These are phyloP conservation scores for Distichodus sexfasciatus DNA, from an alignment of 2,797 vertebrate species.

Conservation along the genomic window DNA sequence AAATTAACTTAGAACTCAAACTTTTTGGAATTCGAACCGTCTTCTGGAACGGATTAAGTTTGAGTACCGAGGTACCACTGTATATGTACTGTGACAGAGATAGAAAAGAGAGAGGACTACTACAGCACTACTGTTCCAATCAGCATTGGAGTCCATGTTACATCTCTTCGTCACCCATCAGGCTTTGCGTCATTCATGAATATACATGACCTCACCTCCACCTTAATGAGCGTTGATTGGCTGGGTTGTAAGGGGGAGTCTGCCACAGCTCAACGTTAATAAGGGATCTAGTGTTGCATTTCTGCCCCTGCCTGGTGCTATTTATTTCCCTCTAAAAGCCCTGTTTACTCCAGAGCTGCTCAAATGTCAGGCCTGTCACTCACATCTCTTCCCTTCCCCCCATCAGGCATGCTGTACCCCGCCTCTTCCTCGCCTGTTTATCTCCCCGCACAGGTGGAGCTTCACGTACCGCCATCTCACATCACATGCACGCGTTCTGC, in stretches of 20 bases:
- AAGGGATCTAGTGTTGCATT: constrained; percentile 24
- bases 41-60: too few relatives aligned
- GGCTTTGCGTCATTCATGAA: constrained; percentile 19
- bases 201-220: constrained; percentile 24
- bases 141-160: not conserved
- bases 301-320: constrained; percentile 43
- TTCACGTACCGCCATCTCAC: not conserved
- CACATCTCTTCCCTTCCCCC: constrained; percentile 51
- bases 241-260: not conserved
- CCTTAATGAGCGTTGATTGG: constrained; percentile 10
- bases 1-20: too few relatives aligned
- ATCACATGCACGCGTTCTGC: not conserved
- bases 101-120: not conserved
- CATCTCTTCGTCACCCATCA: constrained; percentile 13
- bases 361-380: constrained; percentile 78
- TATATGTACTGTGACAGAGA: not conserved
- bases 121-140: constrained; percentile 10
- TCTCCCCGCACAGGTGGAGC: constrained; percentile 66
- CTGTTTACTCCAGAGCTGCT: constrained; percentile 71
- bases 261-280: constrained; percentile 1
- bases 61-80: too few relatives aligned
- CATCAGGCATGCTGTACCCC: constrained; percentile 59
- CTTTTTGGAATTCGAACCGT: too few relatives aligned
- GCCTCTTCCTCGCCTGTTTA: constrained; percentile 62
- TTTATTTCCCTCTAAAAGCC: constrained; percentile 65